Conservation (phyloP, 2,797 vertebrate species). For the Chrosomus eos region DNA sequence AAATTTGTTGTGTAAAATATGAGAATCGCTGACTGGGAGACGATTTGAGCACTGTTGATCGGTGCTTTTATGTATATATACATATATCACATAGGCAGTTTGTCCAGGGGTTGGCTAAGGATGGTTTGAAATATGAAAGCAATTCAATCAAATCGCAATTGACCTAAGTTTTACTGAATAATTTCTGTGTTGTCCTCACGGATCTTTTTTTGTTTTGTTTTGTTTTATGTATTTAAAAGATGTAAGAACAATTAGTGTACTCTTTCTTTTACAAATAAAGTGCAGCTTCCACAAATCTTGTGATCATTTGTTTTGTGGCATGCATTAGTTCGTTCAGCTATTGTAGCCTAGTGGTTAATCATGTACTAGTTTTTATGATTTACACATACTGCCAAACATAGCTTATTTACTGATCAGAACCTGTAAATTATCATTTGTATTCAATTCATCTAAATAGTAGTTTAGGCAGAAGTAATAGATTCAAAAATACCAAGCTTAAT, state of each 20-base stretch:
- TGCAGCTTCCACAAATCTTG: constrained; percentile 96
- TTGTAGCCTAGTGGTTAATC: background rate
- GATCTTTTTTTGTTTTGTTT: constrained; percentile 82
- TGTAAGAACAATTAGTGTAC: constrained; percentile 96
- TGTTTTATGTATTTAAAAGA: constrained; percentile 92
- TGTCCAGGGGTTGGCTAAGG: constrained; percentile 82
- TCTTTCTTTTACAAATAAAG: constrained; percentile 97
- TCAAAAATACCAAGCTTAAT: background rate
- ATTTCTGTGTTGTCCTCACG: constrained; percentile 97
- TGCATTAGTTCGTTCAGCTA: background rate
- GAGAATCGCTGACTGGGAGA: constrained; percentile 70
- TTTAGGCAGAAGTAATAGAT: background rate
- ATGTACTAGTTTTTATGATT: background rate
- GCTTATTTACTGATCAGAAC: background rate
- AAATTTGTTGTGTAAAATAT: constrained; percentile 79
- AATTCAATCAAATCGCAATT: constrained; percentile 92
- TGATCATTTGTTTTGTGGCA: constrained; percentile 1
- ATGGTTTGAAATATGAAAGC: constrained; percentile 93
- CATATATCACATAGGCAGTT: constrained; percentile 75
- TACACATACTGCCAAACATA: background rate
- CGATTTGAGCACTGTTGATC: constrained; percentile 94
- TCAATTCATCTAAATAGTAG: background rate
- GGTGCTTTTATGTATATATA: constrained; percentile 92
- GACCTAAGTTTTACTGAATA: constrained; percentile 89
- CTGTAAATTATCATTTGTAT: background rate